Base-by-base conservation (phyloP, 2,888 invertebrate genomes). In the Leptogaster cylindrica region DNA sequence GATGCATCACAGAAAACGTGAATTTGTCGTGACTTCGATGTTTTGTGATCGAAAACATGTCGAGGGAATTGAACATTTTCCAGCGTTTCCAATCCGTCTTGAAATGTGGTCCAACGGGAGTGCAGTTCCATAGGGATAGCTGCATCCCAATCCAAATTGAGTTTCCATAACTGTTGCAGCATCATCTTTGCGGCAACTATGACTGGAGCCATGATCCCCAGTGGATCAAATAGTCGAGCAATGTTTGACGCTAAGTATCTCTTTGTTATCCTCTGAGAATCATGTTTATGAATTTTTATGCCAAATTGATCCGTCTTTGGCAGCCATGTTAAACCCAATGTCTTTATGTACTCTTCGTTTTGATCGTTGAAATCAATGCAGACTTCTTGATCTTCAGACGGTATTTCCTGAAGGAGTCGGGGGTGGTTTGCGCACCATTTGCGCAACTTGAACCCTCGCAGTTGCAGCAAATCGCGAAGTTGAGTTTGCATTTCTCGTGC, bases 141-240 rank as follows among this genome's bases (percentile, higher is more conserved):
- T 48, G 7, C 25, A 23, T 48, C 48, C 48, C 48, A 48, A 48
- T 23, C 25, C 12, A 20, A 23, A 25, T 48, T 52, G 5, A 67
- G 28, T 27, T 18, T 16, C 70, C 69, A 71, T 7, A 70, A 16
- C 18, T 70, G 31, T 39, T 69, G 72, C 31, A 72, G 6, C 2
- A 70, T 65, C 16, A 68, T 63, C 12, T 72, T 70, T 12, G 61
- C 68, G 12, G 27, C 67, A 1, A 70, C 64, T 5, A 70, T 41
- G 14, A 71, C 48, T 48, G 69, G 67, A 20, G 20, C 52, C 20
- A 70, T 25, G 18, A 70, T 7, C 7, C 66, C 65, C 8, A 72
- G 20, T 44, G 70, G 66, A 66, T 70, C 69, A 33, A 67, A 71
- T 10, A 68, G 27, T 36, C 64, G 67, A 16, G 69, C 63, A 23